Evolutionary conservation across 2,888 invertebrate genomes (phyloP), one percentile per base, ranked within the genome.

Genomic region (Meteorus cinctellus): DNA sequence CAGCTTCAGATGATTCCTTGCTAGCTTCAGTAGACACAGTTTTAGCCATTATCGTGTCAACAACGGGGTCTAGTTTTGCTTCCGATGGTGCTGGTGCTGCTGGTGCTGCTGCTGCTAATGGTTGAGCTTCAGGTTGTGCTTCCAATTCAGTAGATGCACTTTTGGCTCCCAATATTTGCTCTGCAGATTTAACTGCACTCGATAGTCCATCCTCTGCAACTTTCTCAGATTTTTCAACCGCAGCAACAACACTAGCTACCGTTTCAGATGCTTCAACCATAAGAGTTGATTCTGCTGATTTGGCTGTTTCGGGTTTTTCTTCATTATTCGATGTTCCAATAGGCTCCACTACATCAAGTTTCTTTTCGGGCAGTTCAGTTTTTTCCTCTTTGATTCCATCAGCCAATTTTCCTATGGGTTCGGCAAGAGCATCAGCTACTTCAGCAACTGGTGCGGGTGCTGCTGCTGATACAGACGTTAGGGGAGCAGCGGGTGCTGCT

Each of bases 401-500:
- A 34, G 48, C 67, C 19, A 68, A 55, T 67, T 77, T 66, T 2
- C 59, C 45, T 41, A 59, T 70, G 34, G 75, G 59, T 31, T 59
- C 66, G 29, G 60, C 72, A 34, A 72, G 12, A 12, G 66, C 48
- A 34, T 70, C 73, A 19, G 66, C 62, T 31, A 67, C 65, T 67
- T 59, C 75, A 19, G 68, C 16, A 31, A 67, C 66, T 75, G 55
- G 19, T 73, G 76, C 45, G 66, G 76, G 16, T 51, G 70, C 62
- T 72, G 70, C 5, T 80, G 76, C 34, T n/a, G 34, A 34, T 34
- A 34, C 34, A 2, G 41, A 41, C 12, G 12, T 12, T 77, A 73
- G 83, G 4, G 34, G 89, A 71, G 84, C 88, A 1, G 90, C 88
- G 5, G 72, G 34, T 36, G 73, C 72, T 48, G 71, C 51, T 27